These are phyloP conservation scores for Chymomyza fuscimana DNA, from an alignment of 2,888 invertebrate species.

Conservation along the genomic window DNA sequence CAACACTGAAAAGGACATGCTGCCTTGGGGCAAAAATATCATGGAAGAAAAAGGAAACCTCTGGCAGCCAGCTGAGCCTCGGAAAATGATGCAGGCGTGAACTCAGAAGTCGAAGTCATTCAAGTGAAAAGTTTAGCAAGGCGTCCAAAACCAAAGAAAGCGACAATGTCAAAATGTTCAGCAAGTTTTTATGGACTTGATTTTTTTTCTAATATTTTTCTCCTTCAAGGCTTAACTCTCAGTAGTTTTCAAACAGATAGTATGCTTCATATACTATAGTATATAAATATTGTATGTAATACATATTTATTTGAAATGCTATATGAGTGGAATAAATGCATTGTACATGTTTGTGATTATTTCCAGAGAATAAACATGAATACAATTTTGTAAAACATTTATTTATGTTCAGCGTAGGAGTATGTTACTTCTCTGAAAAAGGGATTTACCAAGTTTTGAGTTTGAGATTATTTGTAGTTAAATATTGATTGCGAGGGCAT, in stretches of 20 bases:
- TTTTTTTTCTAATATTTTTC: constrained; percentile 14
- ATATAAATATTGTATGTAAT: background rate
- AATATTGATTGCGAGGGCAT: too few relatives aligned
- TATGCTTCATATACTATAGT: background rate
- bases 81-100: constrained; percentile 53
- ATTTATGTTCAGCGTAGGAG: background rate
- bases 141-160: constrained; percentile 27
- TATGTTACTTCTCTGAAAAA: too few relatives aligned
- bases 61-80: background rate
- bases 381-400: background rate
- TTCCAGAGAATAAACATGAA: background rate
- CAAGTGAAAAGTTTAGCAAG: constrained; percentile 52
- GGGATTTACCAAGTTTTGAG: too few relatives aligned
- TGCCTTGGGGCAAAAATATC: constrained; percentile 42
- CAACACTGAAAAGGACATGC: constrained; percentile 55
- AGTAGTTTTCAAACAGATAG: background rate
- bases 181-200: constrained; percentile 33
- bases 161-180: constrained; percentile 31
- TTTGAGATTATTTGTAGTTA: too few relatives aligned
- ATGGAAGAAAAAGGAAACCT: background rate
- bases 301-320: background rate
- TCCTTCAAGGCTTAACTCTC: background rate
- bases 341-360: background rate
- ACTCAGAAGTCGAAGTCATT: constrained; percentile 52
- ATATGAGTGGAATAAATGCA: background rate